A percentile compares a stretch with the other conserved stretches of the same genome.
phyloP scores from a whole-genome alignment of 2,797 vertebrate species.

The Alauda arvensis region DNA sequence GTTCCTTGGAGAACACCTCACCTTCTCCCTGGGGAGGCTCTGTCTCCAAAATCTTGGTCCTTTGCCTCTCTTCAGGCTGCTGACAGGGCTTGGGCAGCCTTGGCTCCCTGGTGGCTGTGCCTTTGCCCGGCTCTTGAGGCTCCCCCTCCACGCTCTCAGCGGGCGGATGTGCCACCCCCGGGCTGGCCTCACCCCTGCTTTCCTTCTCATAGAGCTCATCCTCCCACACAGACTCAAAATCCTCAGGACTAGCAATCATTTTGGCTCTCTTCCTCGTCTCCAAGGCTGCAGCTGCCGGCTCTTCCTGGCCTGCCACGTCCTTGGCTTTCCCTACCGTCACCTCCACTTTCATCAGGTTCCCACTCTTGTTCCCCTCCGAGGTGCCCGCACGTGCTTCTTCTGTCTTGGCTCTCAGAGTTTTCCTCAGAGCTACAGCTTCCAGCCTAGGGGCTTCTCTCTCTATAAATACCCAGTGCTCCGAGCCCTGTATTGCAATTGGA shows the following conservation, averaged over 20 bases:
- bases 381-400: constrained; percentile 54
- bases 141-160: background rate
- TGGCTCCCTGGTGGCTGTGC: background rate
- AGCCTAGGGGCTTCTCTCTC: constrained; percentile 87
- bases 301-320: constrained; percentile 62
- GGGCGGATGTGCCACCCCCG: background rate
- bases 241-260: constrained; percentile 72
- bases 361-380: constrained; percentile 39
- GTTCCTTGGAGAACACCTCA: background rate
- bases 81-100: constrained; percentile 56
- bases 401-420: constrained; percentile 55
- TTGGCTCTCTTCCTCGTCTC: constrained; percentile 43
- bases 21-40: constrained; percentile 1
- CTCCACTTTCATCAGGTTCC: constrained; percentile 53
- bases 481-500: constrained; percentile 97
- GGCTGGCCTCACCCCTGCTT: background rate
- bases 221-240: constrained; percentile 69
- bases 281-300: constrained; percentile 29
- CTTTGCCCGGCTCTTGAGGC: background rate
- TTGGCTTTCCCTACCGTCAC: constrained; percentile 61
- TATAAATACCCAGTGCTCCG: constrained; percentile 99
- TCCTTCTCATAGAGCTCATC: constrained; percentile 50
- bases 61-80: constrained; percentile 29
- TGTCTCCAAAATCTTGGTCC: background rate
- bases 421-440: constrained; percentile 69